These are phyloP conservation scores for Chlorocebus sabaeus DNA, from an alignment of 2,113 vertebrate genomes.

Conservation along the genomic window DNA sequence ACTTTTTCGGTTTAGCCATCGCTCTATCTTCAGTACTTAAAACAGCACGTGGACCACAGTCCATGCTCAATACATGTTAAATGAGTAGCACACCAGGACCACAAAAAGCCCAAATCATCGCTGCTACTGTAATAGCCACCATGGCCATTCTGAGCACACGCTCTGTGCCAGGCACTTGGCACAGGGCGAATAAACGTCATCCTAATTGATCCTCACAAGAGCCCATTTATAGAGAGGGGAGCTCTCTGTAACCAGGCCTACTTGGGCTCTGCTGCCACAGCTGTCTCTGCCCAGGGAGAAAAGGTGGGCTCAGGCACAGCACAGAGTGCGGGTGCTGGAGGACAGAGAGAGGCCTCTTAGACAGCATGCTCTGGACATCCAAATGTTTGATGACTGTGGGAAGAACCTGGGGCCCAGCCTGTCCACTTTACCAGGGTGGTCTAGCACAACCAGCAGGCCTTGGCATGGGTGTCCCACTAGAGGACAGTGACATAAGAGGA, in stretches of 20 bases:
- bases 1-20: background rate
- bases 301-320: background rate
- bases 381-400: background rate
- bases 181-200: rapidly evolving
- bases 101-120: background rate
- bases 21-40: no score
- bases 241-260: background rate
- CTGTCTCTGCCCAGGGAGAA: background rate
- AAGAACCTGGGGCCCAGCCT: background rate
- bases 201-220: background rate
- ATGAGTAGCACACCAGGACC: rapidly evolving
- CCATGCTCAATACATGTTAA: rapidly evolving
- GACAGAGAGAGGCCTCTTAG: background rate
- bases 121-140: background rate
- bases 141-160: background rate
- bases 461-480: background rate
- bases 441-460: background rate
- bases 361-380: background rate
- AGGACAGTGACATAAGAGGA: no score
- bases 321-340: rapidly evolving
- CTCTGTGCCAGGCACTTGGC: background rate
- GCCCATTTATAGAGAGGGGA: background rate
- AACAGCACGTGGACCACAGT: background rate
- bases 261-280: background rate
- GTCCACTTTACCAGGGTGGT: background rate